Evolutionary conservation across 2,113 vertebrate genomes (phyloP).

Genomic region (Axis porcinus): DNA sequence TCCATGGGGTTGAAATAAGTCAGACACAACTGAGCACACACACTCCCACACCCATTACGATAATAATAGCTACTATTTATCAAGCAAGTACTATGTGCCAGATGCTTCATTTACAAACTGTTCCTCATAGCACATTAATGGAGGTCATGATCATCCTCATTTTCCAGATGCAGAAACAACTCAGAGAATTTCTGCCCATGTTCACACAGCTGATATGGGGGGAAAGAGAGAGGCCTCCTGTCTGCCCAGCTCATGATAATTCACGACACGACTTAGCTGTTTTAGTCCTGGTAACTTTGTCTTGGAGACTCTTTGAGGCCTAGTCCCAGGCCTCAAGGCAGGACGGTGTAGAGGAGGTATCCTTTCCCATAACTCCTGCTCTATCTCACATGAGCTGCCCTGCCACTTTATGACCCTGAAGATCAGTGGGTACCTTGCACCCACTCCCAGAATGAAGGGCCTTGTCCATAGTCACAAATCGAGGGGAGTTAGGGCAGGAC

Average conservation of each 20-base stretch:
- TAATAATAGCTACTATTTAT: background rate
- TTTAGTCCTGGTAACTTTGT: background rate
- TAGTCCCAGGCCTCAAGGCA: background rate
- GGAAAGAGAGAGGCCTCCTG: background rate
- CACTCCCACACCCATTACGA: background rate
- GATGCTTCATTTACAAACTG: background rate
- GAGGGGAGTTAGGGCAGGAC: background rate
- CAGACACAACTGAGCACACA: background rate
- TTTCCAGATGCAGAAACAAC: slow-evolving; percentile 11
- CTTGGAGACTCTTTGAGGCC: background rate
- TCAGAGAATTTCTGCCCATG: background rate
- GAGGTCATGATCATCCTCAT: background rate
- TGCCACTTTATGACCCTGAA: background rate
- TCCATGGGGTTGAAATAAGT: background rate
- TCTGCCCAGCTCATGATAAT: background rate
- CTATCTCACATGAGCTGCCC: background rate
- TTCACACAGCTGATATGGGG: background rate
- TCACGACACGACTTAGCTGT: background rate
- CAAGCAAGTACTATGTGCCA: background rate
- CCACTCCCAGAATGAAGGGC: background rate
- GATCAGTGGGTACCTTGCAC: background rate
- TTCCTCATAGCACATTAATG: background rate
- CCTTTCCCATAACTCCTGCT: background rate
- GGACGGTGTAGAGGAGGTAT: background rate
- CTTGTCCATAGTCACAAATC: background rate